Base-by-base conservation (phyloP, 2,888 invertebrate genomes). In the Cyclophora albipunctata region DNA sequence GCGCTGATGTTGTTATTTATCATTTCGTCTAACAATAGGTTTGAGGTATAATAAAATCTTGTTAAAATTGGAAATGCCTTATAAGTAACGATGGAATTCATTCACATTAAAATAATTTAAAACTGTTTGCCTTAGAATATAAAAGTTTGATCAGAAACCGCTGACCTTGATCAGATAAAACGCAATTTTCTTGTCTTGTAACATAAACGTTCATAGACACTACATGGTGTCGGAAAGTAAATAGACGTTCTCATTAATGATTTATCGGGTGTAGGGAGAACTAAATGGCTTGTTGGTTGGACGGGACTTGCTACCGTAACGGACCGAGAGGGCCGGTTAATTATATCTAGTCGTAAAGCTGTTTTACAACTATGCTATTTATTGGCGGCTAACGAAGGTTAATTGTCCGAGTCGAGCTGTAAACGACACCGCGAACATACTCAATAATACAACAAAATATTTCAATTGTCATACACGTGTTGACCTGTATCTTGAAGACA, bases 361-460 rank as follows among this genome's bases (percentile, higher is more conserved):
- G 76, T 72, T 75, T 67, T 72, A 72, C 73, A 69, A 71, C 73
- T 67, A 64, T 66, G 71, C 72, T 78, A 80, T 84, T 84, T 83
- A 83, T 80, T 81, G 76, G 71, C 66, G 64, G 71, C 74, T 78
- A 78, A 79, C 79, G 73, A 76, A 76, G 75, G 75, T 77, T 81
- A 81, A 83, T 81, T 78, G 74, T 76, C 67, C 66, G 60, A 64
- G 60, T 63, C 65, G 59, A 61, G 62, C 61, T 65, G 64, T 66
- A 69, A 69, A 66, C 63, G 64, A 69, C 66, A 67, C 64, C 59
- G 56, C 59, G 45, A 49, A 52, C 51, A 54, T 48, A 56, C 60
- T 58, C 58, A 41, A 57, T 55, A 56, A 59, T 58, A 52, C 58
- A 59, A 52, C 37, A 37, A 37, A 63, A 48, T 59, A 43, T 43